Base-by-base conservation (phyloP, 2,888 invertebrate species). In the Drosophila gaucha region DNA sequence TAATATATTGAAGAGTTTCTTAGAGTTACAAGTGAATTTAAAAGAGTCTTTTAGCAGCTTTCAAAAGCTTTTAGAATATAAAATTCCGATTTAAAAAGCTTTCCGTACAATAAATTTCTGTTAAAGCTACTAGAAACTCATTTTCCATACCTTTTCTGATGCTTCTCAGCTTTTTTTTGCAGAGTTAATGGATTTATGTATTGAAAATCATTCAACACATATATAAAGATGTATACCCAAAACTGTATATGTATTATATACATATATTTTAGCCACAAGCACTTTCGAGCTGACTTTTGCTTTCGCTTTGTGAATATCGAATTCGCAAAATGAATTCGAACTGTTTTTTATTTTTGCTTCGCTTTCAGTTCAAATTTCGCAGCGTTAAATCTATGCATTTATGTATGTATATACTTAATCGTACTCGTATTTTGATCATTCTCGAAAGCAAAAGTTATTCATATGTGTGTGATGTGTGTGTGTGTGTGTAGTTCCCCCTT, bases 361-460 rank as follows among this genome's bases (percentile, higher is more conserved):
- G 36, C 38, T 51, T 36, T 58, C 67, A 50, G 35, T 39, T 66
- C 22, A 16, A 43, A 67, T 67, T 35, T 60, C 24, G 31, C 39
- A 33, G 12, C 6, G 16, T 9, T 31, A 14, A 8, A 8, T 33
- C 38, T 44, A 18, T 39, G 49, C 24, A 9, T 39, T 5, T n/a
- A 10, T 30, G 28, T 28, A 20, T 55, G 4, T 46, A n/a, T 47
- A 41, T 16, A 16, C 30, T 24, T 51, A 33, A 22, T 36, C 31
- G 22, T 2, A 44, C 51, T 49, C 26, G 36, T 35, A 33, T 52
- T 59, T 50, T 73, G 54, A 65, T 47, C 69, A 67, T 84, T 86
- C 82, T 80, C 67, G 80, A 75, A 67, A 67, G 62, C 71, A 71
- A 84, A 68, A 66, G 82, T 78, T 66, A 65, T 80, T 36, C 33